Base-by-base conservation (phyloP, 2,113 vertebrate genomes). In the Toxotes jaculatrix region DNA sequence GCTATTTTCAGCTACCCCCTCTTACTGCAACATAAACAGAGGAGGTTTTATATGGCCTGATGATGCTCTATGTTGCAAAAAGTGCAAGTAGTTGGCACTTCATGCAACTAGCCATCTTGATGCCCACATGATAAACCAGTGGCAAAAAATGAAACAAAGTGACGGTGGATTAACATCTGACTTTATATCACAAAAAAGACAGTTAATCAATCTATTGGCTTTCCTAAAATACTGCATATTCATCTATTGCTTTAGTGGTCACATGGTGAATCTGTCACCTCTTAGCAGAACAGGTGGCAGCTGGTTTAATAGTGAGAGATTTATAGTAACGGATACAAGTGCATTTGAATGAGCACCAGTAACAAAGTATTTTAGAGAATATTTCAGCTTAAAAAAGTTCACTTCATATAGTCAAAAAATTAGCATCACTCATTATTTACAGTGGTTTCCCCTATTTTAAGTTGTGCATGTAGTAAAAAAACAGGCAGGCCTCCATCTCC, bases 391-490 rank as follows among this genome's bases (percentile, higher is more conserved):
- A 49, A 40, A 7, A 40, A 40, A 40, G 38, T 11, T 69, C 7
- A 77, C 49, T 71, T 84, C 27, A 77, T 78, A 43, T 70, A 21
- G 4, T 59, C n/a, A 69, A 66, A 68, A 78, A 70, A 47, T 12
- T 0, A 42, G 27, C 10, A 5, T 63, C 36, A 45, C 9, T 57
- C 7, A 27, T 42, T 74, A 86, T 85, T 71, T 68, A 84, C 73
- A 86, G 81, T 84, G 75, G 51, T 88, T 79, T 83, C 11, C 23
- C 83, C 51, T 47, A 31, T 61, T 59, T 69, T n/a, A 83, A 70
- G 36, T 71, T 43, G 36, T 36, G 82, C 60, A 51, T 45, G 34
- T 74, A 27, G 12, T 55, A 57, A 31, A 79, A 72, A 72, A 12
- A 73, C 36, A 66, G 16, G 64, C 3, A 67, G 13, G 19, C 60